These are phyloP conservation scores for Helarctos malayanus DNA, from an alignment of 2,797 vertebrate species.

Conservation along the genomic window DNA sequence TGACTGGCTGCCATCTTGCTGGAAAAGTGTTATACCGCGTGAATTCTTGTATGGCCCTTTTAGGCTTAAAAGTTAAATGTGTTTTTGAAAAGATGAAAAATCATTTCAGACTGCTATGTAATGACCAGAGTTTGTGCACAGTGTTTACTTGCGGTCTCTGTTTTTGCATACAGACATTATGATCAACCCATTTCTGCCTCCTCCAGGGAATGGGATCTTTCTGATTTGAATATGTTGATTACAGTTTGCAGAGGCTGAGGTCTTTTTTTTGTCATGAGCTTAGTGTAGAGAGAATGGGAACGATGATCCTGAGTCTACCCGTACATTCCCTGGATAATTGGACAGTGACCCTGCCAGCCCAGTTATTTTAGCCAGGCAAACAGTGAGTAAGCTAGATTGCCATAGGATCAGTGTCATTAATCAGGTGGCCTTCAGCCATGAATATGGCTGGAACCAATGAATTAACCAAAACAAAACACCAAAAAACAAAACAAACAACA, in stretches of 20 bases:
- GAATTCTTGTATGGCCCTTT: neutral
- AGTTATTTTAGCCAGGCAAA: neutral
- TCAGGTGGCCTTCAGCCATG: neutral
- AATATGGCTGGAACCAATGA: neutral
- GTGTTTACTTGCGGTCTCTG: neutral
- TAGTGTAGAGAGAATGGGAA: neutral
- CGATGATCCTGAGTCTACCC: neutral
- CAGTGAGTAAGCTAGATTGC: neutral
- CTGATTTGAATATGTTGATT: neutral
- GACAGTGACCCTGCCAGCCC: neutral
- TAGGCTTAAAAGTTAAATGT: neutral
- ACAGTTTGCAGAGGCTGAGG: neutral
- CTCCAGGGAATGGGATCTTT: neutral
- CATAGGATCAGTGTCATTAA: slow-evolving; percentile 16
- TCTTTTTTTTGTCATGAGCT: neutral
- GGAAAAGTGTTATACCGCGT: neutral
- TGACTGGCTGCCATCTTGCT: neutral
- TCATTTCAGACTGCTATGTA: neutral
- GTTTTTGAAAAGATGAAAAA: neutral
- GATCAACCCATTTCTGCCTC: neutral
- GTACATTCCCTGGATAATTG: neutral
- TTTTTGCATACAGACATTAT: neutral
- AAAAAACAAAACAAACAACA: neutral
- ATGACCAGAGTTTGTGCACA: neutral
- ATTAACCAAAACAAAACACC: neutral